Conservation (phyloP, 2,888 invertebrate species). For the Cataglyphis albicans region DNA sequence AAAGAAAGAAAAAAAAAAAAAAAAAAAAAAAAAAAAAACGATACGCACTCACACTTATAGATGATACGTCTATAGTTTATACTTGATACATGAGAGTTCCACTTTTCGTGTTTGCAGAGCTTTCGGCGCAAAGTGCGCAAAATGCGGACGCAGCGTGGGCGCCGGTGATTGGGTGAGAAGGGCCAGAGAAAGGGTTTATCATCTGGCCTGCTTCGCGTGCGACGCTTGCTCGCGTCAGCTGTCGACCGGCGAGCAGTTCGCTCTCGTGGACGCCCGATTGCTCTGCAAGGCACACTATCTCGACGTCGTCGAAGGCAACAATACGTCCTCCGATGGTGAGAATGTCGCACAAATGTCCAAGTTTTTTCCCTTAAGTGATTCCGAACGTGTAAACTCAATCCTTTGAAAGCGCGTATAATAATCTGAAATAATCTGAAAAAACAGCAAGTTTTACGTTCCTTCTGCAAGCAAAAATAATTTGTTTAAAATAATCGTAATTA, state of each 20-base stretch:
- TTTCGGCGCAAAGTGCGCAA: conserved; percentile 98
- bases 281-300: conserved; percentile 99
- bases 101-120: conserved; percentile 89
- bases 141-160: conserved; percentile 96
- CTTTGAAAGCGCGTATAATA: background rate
- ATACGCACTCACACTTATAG: background rate
- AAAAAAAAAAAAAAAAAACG: background rate
- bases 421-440: background rate
- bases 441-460: background rate
- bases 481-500: background rate
- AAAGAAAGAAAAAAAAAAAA: background rate
- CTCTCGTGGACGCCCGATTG: conserved; percentile 96
- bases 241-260: conserved; percentile 98
- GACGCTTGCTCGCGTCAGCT: conserved; percentile 97
- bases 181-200: conserved; percentile 97
- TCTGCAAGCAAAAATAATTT: background rate
- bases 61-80: conserved; percentile 22
- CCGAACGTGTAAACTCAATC: background rate
- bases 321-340: conserved; percentile 89
- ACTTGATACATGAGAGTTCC: conserved; percentile 6
- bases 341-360: conserved; percentile 9
- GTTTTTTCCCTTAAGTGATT: background rate
- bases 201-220: conserved; percentile 99
- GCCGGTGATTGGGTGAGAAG: conserved; percentile 99
- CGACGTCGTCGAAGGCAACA: conserved; percentile 96